Base-by-base conservation (phyloP, 2,113 vertebrate species). In the Aix galericulata region DNA sequence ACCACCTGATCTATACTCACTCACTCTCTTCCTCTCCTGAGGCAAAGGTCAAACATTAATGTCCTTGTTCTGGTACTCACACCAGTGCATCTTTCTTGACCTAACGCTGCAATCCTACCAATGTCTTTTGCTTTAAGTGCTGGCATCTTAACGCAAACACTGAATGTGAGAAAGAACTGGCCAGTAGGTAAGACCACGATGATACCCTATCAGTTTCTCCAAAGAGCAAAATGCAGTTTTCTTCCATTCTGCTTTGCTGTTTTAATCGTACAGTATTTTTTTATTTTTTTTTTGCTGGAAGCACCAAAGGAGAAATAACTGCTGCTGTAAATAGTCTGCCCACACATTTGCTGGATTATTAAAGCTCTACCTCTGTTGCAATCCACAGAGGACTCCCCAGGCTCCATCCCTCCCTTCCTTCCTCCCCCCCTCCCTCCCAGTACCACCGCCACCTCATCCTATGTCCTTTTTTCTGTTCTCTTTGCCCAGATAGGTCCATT, bases 271-370 rank as follows among this genome's bases (percentile, higher is more conserved):
- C 67, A 64, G 31, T 29, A 78, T 29, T 42, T 88, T 13, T 40
- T 12, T 38, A 10, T 38, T 38, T 38, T 38, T 40, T 40, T 40
- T 88, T 92, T 88, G 38, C 62, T 86, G 48, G 71, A 85, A 85
- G 29, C 38, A 73, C 27, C 36, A 17, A 63, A 63, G 38, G 22
- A 56, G 53, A 85, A 95, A 64, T 17, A 91, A 83, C 31, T 40
- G 63, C 52, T 87, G 42, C 38, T 82, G 62, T 44, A 94, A 94
- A 86, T 69, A 83, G 10, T 88, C 64, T 86, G 46, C 52, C 73
- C 34, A 52, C 13, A 3, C 32, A 83, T 83, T 48, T 83, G 50
- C 60, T 55, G 31, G 56, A 72, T 84, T 88, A 81, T 67, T 67
- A 83, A 90, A 93, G 46, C 22, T 11, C 31, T 72, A 48, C 58